phyloP scores from a whole-genome alignment of 2,888 invertebrate species.

The Arctia plantaginis region DNA sequence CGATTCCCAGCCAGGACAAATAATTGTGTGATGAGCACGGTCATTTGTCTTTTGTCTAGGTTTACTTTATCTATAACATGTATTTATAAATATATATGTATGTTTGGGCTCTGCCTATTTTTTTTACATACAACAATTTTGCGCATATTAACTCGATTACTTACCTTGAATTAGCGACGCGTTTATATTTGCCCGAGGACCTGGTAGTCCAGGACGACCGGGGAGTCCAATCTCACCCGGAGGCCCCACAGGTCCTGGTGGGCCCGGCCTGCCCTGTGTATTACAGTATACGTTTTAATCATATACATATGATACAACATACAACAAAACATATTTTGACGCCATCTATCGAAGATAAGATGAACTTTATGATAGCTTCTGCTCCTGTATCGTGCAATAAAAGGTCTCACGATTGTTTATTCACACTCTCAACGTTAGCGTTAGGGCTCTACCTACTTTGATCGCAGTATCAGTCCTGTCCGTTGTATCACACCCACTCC shows the following conservation, averaged over 20 bases:
- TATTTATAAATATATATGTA: too few species aligned
- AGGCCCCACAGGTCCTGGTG: constrained; percentile 80
- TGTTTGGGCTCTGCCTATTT: too few species aligned
- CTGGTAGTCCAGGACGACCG: constrained; percentile 73
- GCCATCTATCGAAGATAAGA: neutral
- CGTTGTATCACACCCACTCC: neutral
- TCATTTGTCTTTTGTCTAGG: too few species aligned
- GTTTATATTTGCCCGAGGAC: constrained; percentile 65
- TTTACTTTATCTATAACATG: too few species aligned
- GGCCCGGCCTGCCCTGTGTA: constrained; percentile 74
- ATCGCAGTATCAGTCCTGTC: neutral
- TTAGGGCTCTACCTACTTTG: neutral
- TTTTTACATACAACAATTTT: too few species aligned
- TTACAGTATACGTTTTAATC: neutral
- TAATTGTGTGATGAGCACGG: too few species aligned
- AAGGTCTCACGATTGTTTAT: neutral
- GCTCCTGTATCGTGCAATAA: neutral
- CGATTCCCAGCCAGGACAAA: too few species aligned
- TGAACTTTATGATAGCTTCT: neutral
- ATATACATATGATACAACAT: too few species aligned
- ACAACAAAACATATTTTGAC: neutral
- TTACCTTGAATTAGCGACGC: constrained; percentile 70
- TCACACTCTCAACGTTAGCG: neutral
- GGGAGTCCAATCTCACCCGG: constrained; percentile 67
- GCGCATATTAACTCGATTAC: too few species aligned